A percentile compares a stretch with the other conserved stretches of the same genome.
Evolutionary conservation across 2,113 vertebrate genomes (phyloP).

Genomic region (Psittacus erithacus): DNA sequence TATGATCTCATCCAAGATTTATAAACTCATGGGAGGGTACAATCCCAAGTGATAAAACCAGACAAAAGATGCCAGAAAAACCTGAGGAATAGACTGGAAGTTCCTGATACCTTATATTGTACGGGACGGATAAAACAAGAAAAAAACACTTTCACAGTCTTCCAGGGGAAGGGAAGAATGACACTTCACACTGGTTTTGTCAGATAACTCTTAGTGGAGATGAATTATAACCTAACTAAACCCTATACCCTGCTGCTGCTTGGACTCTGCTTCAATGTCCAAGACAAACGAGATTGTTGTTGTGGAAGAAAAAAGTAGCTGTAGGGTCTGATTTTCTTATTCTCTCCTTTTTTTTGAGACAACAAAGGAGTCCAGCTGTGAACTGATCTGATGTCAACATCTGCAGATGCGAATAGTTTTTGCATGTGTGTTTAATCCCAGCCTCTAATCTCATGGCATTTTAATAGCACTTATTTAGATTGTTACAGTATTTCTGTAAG

Average conservation of each 20-base stretch:
- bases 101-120: neutral
- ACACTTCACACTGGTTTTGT: neutral
- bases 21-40: neutral
- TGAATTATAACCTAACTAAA: conserved; percentile 21
- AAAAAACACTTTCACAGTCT: neutral
- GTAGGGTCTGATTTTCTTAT: neutral
- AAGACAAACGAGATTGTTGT: neutral
- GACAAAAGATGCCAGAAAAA: neutral
- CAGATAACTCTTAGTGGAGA: conserved; percentile 8
- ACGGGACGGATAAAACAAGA: neutral
- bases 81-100: neutral
- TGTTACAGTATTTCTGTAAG: neutral
- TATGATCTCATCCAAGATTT: neutral
- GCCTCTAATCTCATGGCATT: neutral
- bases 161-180: neutral
- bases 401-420: neutral
- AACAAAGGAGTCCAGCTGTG: neutral
- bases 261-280: neutral
- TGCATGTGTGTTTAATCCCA: neutral
- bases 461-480: neutral
- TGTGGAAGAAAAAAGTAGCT: neutral
- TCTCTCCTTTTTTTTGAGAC: neutral
- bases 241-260: neutral
- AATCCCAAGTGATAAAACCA: neutral
- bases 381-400: neutral